Percentiles rank a stretch among this genome's conserved stretches.
phyloP scores from a whole-genome alignment of 2,113 vertebrate genomes.

The Eulemur rufifrons region DNA sequence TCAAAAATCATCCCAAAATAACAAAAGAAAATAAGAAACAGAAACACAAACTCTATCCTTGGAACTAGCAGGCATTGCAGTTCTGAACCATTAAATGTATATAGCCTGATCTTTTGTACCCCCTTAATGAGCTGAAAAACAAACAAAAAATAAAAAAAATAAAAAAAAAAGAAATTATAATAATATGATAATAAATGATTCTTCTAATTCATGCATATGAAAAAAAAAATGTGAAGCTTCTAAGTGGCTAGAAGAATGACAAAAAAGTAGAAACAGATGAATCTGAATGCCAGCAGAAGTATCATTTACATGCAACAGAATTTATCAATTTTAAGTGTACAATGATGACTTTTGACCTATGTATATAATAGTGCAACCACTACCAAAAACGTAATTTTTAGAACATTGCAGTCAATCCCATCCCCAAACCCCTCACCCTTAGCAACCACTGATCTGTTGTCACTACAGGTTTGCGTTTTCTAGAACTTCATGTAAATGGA shows the following conservation, averaged over 20 bases:
- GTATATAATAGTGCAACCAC: neutral
- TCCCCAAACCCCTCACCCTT: too few relatives aligned
- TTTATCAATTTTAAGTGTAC: neutral
- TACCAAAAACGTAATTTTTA: neutral
- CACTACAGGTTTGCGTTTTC: neutral
- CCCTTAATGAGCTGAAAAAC: too few relatives aligned
- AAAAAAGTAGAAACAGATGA: neutral
- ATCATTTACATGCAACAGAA: neutral
- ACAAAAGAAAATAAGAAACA: slow-evolving; percentile 3
- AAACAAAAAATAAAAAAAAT: too few relatives aligned
- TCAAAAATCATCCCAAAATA: neutral
- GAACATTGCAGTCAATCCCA: too few relatives aligned
- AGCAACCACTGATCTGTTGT: neutral
- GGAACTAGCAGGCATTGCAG: neutral
- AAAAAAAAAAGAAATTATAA: too few relatives aligned
- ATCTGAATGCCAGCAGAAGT: neutral
- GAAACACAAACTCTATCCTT: neutral
- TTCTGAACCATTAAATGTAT: neutral
- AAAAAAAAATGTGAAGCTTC: neutral
- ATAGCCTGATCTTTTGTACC: too few relatives aligned
- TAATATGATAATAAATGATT: too few relatives aligned
- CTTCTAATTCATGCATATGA: too few relatives aligned
- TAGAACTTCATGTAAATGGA: neutral
- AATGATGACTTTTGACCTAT: neutral
- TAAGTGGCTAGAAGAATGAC: neutral